Conservation (phyloP, 1,140 invertebrate genomes). For the Planococcus citri region DNA sequence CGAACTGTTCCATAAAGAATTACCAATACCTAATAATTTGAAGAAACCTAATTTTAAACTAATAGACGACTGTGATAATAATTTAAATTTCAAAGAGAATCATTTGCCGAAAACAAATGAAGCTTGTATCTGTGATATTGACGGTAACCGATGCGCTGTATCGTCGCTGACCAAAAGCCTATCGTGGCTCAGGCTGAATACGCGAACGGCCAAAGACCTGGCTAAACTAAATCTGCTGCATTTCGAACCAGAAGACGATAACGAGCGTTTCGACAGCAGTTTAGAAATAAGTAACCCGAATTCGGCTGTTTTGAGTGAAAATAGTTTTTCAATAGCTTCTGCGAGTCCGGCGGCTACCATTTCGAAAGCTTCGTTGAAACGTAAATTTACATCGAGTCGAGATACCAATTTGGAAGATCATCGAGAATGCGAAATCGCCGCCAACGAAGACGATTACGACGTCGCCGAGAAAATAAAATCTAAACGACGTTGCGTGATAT, state of each 20-base stretch:
- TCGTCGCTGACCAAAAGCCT: constrained; percentile 27
- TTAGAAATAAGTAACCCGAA: neutral
- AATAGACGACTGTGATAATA: constrained; percentile 22
- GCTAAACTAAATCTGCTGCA: neutral
- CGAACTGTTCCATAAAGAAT: constrained; percentile 28
- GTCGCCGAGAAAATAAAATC: neutral
- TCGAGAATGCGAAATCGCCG: neutral
- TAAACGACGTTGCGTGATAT: constrained; percentile 26
- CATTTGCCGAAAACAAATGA: neutral
- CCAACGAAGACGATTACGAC: neutral
- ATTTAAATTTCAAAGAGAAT: neutral
- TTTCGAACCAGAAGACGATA: neutral
- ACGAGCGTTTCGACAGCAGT: neutral
- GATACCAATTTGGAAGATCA: neutral
- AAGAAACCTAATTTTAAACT: constrained; percentile 8
- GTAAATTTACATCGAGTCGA: neutral
- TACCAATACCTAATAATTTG: constrained; percentile 22
- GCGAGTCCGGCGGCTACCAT: neutral
- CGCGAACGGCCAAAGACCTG: neutral
- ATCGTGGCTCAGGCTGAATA: constrained; percentile 25
- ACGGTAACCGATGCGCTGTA: constrained; percentile 22
- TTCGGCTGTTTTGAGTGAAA: constrained; percentile 13
- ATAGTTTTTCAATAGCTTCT: constrained; percentile 12
- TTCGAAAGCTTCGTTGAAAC: neutral
- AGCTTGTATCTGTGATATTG: constrained; percentile 9